Evolutionary conservation across 2,113 vertebrate species (phyloP).

Genomic region (Cynoglossus semilaevis): DNA sequence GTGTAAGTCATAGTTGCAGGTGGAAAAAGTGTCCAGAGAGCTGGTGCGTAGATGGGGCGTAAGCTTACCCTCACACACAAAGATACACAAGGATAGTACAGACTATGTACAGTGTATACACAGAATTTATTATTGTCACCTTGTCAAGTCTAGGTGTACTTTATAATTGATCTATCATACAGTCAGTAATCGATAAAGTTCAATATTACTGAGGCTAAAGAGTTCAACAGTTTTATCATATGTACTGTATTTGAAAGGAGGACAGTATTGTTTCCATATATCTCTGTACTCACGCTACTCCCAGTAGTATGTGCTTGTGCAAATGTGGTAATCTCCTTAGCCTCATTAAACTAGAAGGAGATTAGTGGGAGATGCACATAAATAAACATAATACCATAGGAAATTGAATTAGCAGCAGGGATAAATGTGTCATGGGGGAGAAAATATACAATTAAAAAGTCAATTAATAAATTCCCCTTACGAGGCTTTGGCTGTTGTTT

Average conservation of each 20-base stretch:
- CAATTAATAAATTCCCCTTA: constrained; percentile 70
- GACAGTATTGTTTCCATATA: constrained; percentile 22
- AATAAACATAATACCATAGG: constrained; percentile 68
- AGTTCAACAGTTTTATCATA: neutral
- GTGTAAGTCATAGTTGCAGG: no score
- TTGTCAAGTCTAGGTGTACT: no score
- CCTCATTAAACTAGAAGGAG: constrained; percentile 69
- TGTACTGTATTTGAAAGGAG: constrained; percentile 11
- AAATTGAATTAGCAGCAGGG: constrained; percentile 66
- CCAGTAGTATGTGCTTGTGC: neutral
- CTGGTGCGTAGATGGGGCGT: no score
- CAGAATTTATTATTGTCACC: no score
- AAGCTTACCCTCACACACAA: no score
- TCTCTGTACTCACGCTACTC: neutral
- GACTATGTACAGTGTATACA: no score
- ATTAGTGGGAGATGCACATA: constrained; percentile 70
- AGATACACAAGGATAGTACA: no score
- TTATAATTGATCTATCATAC: neutral
- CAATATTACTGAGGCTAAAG: constrained; percentile 1
- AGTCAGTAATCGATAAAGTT: neutral
- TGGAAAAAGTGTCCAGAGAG: no score
- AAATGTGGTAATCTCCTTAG: constrained; percentile 68
- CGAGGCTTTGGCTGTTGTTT: constrained; percentile 53
- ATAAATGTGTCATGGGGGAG: constrained; percentile 73
- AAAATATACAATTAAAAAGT: constrained; percentile 71